Percentiles rank a stretch among this genome's conserved stretches.
phyloP scores from a whole-genome alignment of 2,797 vertebrate species.

The Danio choprae region DNA sequence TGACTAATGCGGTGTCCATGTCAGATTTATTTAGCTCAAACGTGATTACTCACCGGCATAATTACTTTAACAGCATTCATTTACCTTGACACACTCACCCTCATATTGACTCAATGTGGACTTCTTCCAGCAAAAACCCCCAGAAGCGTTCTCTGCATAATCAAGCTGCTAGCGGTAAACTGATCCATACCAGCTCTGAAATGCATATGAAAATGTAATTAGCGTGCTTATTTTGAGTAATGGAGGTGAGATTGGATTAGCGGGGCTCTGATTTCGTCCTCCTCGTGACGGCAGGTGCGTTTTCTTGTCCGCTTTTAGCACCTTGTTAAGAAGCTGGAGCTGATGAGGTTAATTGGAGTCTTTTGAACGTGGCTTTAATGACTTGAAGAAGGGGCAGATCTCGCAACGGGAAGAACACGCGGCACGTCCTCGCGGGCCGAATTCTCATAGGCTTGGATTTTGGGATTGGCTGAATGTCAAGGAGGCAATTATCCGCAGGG shows the following conservation, averaged over 20 bases:
- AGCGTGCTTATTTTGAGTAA: slow-evolving; percentile 72
- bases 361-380: slow-evolving; percentile 65
- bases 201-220: slow-evolving; percentile 75
- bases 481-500: slow-evolving; percentile 57
- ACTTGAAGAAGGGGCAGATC: slow-evolving; percentile 50
- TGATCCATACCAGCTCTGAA: slow-evolving; percentile 65
- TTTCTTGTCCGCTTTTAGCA: slow-evolving; percentile 60
- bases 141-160: slow-evolving; percentile 60
- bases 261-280: slow-evolving; percentile 55
- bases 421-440: slow-evolving; percentile 12
- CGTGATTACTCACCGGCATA: slow-evolving; percentile 51
- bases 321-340: slow-evolving; percentile 63
- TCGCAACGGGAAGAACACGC: slow-evolving; percentile 39
- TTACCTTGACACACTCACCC: slow-evolving; percentile 30
- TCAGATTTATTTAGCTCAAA: slow-evolving; percentile 60
- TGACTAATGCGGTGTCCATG: slow-evolving; percentile 38
- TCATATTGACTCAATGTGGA: slow-evolving; percentile 33
- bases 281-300: slow-evolving; percentile 42
- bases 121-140: slow-evolving; percentile 51
- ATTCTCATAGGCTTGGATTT: slow-evolving; percentile 46
- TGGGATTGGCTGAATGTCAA: slow-evolving; percentile 57
- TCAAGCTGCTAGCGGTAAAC: slow-evolving; percentile 66
- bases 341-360: slow-evolving; percentile 72
- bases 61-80: slow-evolving; percentile 54
- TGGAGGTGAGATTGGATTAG: slow-evolving; percentile 74